Base-by-base conservation (phyloP, 2,113 vertebrate genomes). In the Chascanopsetta lugubris region DNA sequence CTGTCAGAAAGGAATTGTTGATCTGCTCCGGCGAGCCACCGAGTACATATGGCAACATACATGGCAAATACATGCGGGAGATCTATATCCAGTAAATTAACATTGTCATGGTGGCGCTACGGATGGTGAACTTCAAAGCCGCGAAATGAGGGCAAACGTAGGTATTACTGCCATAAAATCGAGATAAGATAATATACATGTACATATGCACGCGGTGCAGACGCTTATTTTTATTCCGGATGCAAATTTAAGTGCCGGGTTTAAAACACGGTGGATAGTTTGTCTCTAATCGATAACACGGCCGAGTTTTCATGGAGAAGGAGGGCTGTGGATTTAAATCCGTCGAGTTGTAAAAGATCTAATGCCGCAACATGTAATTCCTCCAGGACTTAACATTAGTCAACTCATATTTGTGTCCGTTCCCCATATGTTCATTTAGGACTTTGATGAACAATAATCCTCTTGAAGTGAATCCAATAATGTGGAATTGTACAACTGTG, bases 1-100 rank as follows among this genome's bases (percentile, higher is more conserved):
- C 65, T 50, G 69, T 83, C 67, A 50, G 48, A 74, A 67, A 78
- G 77, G 34, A 88, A 87, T 72, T 73, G 77, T 66, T 68, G 77
- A 87, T 85, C 75, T 88, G 61, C 69, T 69, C 51, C 63, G 13
- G 24, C 36, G 25, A 59, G 22, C 67, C 45, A 54, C 20, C 56
- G 15, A 43, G 43, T 70, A 45, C 36, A 36, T 71, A 69, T 71
- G 42, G 53, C 29, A 75, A 67, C 76, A 77, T 69, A 36, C 30
- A 76, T 67, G 48, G 32, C 29, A 65, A 43, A 61, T 40, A 45
- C 50, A 75, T 13, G 60, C 24, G 15, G 20, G 34, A 57, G 34
- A 57, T 77, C 49, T 55, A 72, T 57, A n/a, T n/a, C n/a, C n/a
- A n/a, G 29, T 21, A 43, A 22, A 73, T 47, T 51, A 53, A 45